Percentiles rank a stretch among this genome's conserved stretches.
Conservation (phyloP, 2,888 invertebrate genomes). For the Aphrophora alni region DNA sequence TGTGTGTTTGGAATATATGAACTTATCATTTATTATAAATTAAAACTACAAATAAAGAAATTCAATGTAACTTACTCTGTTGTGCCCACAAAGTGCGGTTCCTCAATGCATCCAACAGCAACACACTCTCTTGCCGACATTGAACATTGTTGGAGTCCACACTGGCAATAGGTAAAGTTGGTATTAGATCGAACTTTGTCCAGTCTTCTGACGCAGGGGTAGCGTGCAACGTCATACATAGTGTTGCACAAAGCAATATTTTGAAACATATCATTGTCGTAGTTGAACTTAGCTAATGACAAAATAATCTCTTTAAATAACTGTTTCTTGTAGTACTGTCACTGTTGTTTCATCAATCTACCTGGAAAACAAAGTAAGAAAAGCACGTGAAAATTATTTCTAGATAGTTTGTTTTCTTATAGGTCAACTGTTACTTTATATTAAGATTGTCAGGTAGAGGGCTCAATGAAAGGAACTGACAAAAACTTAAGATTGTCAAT, state of each 20-base stretch:
- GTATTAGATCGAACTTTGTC: not conserved
- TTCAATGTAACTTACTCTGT: constrained; percentile 41
- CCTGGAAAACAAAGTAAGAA: too few relatives aligned
- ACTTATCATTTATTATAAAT: too few relatives aligned
- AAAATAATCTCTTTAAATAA: not conserved
- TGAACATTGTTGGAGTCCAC: constrained; percentile 38
- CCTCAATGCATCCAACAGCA: constrained; percentile 28
- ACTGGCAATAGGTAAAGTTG: constrained; percentile 41
- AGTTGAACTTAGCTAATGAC: not conserved
- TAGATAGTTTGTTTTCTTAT: too few relatives aligned
- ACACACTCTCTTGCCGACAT: constrained; percentile 41
- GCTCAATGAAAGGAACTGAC: too few relatives aligned
- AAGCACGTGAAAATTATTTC: too few relatives aligned
- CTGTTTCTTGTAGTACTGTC: not conserved
- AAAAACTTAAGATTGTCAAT: too few relatives aligned
- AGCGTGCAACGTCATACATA: not conserved
- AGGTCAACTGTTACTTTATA: too few relatives aligned
- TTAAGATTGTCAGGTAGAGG: too few relatives aligned
- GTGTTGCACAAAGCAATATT: not conserved
- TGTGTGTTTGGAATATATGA: too few relatives aligned
- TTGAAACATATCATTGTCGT: not conserved
- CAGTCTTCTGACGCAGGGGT: not conserved
- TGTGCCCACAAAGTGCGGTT: constrained; percentile 46
- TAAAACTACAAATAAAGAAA: too few relatives aligned
- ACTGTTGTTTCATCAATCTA: not conserved